Conservation (phyloP, 1,140 invertebrate species). For the Melanaphis sacchari region DNA sequence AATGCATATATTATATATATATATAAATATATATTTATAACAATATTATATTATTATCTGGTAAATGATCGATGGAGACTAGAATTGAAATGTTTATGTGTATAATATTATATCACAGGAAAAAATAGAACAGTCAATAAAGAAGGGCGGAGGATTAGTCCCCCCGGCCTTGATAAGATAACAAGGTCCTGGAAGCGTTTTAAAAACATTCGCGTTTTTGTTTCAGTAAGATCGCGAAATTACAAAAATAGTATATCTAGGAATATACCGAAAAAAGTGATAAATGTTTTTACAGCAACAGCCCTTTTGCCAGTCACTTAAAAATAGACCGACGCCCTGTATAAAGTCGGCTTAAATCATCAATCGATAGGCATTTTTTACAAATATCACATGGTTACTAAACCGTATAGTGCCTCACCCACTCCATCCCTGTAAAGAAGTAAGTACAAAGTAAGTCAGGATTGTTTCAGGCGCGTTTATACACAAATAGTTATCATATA, state of each 20-base stretch:
- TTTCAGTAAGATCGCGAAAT: not conserved
- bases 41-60: not conserved
- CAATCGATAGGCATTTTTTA: constrained; percentile 8
- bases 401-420: not conserved
- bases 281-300: not conserved
- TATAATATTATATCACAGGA: constrained; percentile 37
- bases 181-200: constrained; percentile 18
- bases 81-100: constrained; percentile 19
- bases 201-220: not conserved
- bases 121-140: constrained; percentile 46
- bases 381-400: constrained; percentile 28
- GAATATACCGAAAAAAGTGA: constrained; percentile 12
- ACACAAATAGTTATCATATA: not conserved
- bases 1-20: no score
- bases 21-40: not conserved
- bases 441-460: not conserved
- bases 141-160: not conserved
- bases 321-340: not conserved
- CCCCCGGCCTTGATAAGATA: not conserved
- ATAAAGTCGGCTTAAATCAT: constrained; percentile 21
- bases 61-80: constrained; percentile 10
- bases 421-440: constrained; percentile 2
- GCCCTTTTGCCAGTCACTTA: not conserved
- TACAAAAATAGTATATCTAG: constrained; percentile 20
- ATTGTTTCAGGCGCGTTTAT: not conserved